phyloP scores from a whole-genome alignment of 1,140 invertebrate genomes.

The Amphibalanus amphitrite region DNA sequence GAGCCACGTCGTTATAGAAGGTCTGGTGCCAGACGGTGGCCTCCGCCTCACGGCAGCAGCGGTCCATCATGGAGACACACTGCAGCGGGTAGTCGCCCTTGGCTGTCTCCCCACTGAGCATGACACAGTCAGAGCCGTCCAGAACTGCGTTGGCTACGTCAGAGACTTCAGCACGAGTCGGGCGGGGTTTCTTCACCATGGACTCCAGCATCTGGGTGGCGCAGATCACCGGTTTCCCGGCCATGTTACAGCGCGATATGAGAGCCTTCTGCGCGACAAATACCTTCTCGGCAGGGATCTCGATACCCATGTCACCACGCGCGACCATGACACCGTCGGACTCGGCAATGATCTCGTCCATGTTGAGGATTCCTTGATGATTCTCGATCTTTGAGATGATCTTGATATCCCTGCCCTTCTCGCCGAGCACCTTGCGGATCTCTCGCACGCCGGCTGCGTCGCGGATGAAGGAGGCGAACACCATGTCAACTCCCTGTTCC shows the following conservation, averaged over 20 bases:
- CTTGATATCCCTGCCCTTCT: slow-evolving; percentile 82
- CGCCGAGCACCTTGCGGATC: slow-evolving; percentile 71
- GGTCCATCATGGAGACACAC: slow-evolving; percentile 86
- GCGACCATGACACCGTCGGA: slow-evolving; percentile 96
- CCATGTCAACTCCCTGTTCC: slow-evolving; percentile 91
- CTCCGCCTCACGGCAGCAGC: slow-evolving; percentile 95
- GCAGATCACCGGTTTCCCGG: slow-evolving; percentile 90
- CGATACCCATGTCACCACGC: slow-evolving; percentile 88
- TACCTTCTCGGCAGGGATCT: slow-evolving; percentile 97
- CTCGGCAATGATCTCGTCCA: slow-evolving; percentile 83
- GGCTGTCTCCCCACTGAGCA: slow-evolving; percentile 97
- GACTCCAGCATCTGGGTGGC: slow-evolving; percentile 98
- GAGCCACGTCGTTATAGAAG: slow-evolving; percentile 68
- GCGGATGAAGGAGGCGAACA: slow-evolving; percentile 97
- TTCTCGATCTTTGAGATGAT: slow-evolving; percentile 98
- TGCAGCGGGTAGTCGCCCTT: slow-evolving; percentile 90
- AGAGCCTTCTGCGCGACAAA: slow-evolving; percentile 96
- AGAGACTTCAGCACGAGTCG: slow-evolving; percentile 86
- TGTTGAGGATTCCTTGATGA: slow-evolving; percentile 83
- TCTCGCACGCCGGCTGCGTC: slow-evolving; percentile 72
- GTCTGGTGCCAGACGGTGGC: slow-evolving; percentile 89
- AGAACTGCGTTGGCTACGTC: slow-evolving; percentile 96
- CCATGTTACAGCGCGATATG: slow-evolving; percentile 78
- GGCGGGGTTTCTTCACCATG: slow-evolving; percentile 92
- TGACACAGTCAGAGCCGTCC: slow-evolving; percentile 95